Evolutionary conservation across 2,797 vertebrate species (phyloP).

Genomic region (Schizopygopsis pylzovi): DNA sequence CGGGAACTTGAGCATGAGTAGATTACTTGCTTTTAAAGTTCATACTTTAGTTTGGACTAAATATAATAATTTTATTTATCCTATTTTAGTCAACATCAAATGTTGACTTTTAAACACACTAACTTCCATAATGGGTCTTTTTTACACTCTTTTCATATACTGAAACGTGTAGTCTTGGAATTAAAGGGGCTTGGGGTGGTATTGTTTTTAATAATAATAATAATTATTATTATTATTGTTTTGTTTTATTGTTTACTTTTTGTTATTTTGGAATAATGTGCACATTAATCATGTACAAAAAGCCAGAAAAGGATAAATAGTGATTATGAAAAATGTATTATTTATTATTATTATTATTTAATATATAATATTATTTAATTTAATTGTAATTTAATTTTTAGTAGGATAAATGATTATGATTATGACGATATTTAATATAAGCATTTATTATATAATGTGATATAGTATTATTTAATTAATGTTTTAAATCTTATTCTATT

Average conservation of each 20-base stretch:
- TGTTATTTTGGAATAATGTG: background rate
- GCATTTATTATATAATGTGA: no score
- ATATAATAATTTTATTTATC: background rate
- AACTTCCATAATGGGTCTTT: no score
- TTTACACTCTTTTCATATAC: background rate
- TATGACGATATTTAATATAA: no score
- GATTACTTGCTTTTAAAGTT: background rate
- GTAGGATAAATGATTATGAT: background rate
- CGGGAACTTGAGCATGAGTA: background rate
- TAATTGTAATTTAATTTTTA: no score
- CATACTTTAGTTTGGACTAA: background rate
- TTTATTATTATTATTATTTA: background rate
- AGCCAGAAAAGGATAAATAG: background rate
- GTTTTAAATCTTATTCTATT: background rate
- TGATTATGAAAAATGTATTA: background rate
- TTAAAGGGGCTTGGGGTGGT: background rate
- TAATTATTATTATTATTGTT: background rate
- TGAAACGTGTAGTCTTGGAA: background rate
- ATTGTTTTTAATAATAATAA: background rate
- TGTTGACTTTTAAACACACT: background rate
- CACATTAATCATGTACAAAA: background rate
- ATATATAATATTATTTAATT: no score
- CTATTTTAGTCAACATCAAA: background rate
- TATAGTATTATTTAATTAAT: no score
- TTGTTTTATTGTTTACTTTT: background rate